A percentile compares a stretch with the other conserved stretches of the same genome.
phyloP scores from a whole-genome alignment of 1,140 invertebrate genomes.

The Dendrolimus punctatus region DNA sequence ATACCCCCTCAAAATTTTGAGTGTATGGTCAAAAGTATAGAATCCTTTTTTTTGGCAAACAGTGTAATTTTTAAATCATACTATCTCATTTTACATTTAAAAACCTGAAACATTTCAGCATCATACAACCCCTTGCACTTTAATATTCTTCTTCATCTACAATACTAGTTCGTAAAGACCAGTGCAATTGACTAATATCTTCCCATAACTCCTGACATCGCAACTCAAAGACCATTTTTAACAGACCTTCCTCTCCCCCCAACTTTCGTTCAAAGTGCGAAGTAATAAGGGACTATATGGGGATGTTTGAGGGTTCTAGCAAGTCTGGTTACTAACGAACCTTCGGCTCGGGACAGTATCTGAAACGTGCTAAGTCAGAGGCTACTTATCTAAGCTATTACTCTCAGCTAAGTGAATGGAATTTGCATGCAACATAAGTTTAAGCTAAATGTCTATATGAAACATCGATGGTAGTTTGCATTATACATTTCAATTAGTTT shows the following conservation, averaged over 20 bases:
- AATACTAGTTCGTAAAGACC: too few species aligned
- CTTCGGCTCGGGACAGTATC: slow-evolving; percentile 41
- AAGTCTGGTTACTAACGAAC: slow-evolving; percentile 24
- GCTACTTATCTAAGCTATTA: slow-evolving; percentile 42
- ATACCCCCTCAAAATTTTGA: too few species aligned
- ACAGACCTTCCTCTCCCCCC: slow-evolving; percentile 14
- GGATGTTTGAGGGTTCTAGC: slow-evolving; percentile 13
- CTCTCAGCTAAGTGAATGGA: slow-evolving; percentile 37
- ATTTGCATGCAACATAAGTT: slow-evolving; percentile 31
- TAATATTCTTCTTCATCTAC: too few species aligned
- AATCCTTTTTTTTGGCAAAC: too few species aligned
- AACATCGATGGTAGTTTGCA: too few species aligned
- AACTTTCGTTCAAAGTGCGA: neutral
- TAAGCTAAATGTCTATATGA: too few species aligned
- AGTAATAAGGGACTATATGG: neutral
- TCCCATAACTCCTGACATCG: slow-evolving; percentile 37
- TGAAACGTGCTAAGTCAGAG: slow-evolving; percentile 47
- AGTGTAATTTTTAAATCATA: too few species aligned
- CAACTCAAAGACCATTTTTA: slow-evolving; percentile 17
- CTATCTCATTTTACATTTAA: too few species aligned
- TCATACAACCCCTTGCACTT: too few species aligned
- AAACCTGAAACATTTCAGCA: too few species aligned
- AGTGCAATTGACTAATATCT: slow-evolving; percentile 32
- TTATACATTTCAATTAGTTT: too few species aligned
- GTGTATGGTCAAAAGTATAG: too few species aligned